Evolutionary conservation across 2,888 invertebrate species (phyloP).

Genomic region (Folsomia manolachei): DNA sequence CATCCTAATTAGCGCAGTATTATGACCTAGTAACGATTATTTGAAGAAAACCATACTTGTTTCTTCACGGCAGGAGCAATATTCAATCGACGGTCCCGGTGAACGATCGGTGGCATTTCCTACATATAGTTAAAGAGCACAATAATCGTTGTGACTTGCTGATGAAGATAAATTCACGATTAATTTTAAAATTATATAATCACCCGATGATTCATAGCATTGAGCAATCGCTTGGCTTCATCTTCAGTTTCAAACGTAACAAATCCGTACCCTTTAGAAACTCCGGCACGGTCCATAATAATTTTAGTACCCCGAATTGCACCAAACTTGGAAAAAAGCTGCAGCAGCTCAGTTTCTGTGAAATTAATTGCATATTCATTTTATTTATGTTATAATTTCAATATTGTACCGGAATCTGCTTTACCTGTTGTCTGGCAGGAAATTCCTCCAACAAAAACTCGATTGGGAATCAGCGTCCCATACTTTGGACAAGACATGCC

Average conservation of each 20-base stretch:
- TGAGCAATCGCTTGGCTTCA: constrained; percentile 63
- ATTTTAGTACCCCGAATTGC: constrained; percentile 84
- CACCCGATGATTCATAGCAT: constrained; percentile 40
- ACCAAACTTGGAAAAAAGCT: constrained; percentile 85
- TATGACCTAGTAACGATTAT: too few species aligned
- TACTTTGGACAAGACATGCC: constrained; percentile 57
- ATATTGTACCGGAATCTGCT: too few species aligned
- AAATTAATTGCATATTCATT: too few species aligned
- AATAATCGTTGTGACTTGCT: not conserved
- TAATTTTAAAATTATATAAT: constrained; percentile 1
- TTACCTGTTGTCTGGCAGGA: constrained; percentile 86
- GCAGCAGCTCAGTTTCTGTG: constrained; percentile 78
- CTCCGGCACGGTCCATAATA: constrained; percentile 89
- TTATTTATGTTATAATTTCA: too few species aligned
- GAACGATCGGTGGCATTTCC: constrained; percentile 51
- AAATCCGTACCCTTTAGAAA: constrained; percentile 88
- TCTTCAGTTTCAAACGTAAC: constrained; percentile 83
- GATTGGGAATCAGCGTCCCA: constrained; percentile 87
- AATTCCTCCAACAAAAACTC: constrained; percentile 95
- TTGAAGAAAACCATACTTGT: constrained; percentile 65
- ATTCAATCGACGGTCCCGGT: constrained; percentile 76
- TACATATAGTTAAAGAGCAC: constrained; percentile 14
- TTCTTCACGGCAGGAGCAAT: constrained; percentile 84
- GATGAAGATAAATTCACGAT: constrained; percentile 4
- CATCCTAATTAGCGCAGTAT: too few species aligned